Conservation (phyloP, 2,888 invertebrate species). For the Clistopyga incitator region DNA sequence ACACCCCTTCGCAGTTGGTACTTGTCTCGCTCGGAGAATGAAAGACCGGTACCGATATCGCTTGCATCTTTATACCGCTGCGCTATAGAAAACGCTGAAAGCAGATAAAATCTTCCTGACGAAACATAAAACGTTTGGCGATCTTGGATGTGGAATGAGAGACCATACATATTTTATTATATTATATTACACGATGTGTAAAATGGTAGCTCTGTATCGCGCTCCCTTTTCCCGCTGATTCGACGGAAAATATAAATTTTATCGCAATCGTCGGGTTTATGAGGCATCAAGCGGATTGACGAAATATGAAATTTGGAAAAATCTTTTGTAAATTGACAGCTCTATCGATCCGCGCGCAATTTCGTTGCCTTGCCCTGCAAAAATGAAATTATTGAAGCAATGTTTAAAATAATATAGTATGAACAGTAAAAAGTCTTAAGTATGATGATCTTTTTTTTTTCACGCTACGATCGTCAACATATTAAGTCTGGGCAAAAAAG, state of each 20-base stretch:
- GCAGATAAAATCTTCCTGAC: slow-evolving; percentile 55
- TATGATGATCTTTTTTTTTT: too few relatives aligned
- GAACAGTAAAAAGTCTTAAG: too few relatives aligned
- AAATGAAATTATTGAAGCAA: too few relatives aligned
- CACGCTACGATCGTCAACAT: too few relatives aligned
- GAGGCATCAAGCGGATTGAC: neutral
- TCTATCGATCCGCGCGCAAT: too few relatives aligned
- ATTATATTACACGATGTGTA: slow-evolving; percentile 7
- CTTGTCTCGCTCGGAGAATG: slow-evolving; percentile 34
- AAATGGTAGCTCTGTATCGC: slow-evolving; percentile 28
- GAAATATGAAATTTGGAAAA: neutral
- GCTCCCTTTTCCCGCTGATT: slow-evolving; percentile 15
- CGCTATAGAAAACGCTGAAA: slow-evolving; percentile 42
- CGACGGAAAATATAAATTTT: neutral
- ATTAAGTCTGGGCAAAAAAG: too few relatives aligned
- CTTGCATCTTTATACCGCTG: neutral
- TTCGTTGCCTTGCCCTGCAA: too few relatives aligned
- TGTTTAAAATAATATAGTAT: too few relatives aligned
- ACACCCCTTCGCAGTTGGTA: slow-evolving; percentile 8
- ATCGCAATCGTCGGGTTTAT: neutral
- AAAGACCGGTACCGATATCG: slow-evolving; percentile 26
- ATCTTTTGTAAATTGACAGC: neutral
- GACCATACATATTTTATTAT: slow-evolving; percentile 49
- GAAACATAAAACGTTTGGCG: slow-evolving; percentile 61
- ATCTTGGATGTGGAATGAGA: slow-evolving; percentile 38